phyloP scores from a whole-genome alignment of 2,797 vertebrate genomes.

The Triplophysa yarkandensis region DNA sequence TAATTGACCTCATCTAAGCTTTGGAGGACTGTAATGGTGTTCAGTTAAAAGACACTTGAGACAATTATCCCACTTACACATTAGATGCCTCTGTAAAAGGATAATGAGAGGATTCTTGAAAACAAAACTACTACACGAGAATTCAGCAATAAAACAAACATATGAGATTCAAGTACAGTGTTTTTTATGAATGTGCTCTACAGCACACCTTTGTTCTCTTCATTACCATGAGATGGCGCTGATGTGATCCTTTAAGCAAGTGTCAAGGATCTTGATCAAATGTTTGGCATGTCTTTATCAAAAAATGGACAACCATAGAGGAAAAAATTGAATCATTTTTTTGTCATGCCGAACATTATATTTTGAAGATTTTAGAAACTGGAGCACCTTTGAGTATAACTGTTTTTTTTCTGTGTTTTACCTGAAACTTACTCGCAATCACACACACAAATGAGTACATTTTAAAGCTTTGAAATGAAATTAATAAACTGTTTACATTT shows the following conservation, averaged over 20 bases:
- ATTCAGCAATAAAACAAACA: background rate
- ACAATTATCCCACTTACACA: background rate
- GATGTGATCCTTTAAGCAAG: conserved; percentile 41
- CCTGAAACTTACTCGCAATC: too few species aligned
- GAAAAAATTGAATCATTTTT: too few species aligned
- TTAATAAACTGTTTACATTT: too few species aligned
- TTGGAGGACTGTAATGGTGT: background rate
- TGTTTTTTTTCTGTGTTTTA: too few species aligned
- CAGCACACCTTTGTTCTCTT: conserved; percentile 63
- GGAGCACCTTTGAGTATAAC: too few species aligned
- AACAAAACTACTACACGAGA: background rate
- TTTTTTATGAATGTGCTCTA: conserved; percentile 3
- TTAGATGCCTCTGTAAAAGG: background rate
- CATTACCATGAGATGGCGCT: conserved; percentile 62
- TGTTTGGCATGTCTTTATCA: background rate
- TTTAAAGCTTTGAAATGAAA: too few species aligned
- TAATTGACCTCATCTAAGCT: conserved; percentile 4
- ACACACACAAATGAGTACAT: too few species aligned
- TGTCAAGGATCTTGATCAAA: conserved; percentile 12
- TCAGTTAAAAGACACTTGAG: background rate
- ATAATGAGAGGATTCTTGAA: background rate
- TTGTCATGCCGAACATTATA: too few species aligned
- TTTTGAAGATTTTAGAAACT: too few species aligned
- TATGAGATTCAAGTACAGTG: background rate
- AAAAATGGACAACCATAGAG: too few species aligned